Evolutionary conservation across 1,140 invertebrate genomes (phyloP).

Genomic region (Dolichoris vasculosae): DNA sequence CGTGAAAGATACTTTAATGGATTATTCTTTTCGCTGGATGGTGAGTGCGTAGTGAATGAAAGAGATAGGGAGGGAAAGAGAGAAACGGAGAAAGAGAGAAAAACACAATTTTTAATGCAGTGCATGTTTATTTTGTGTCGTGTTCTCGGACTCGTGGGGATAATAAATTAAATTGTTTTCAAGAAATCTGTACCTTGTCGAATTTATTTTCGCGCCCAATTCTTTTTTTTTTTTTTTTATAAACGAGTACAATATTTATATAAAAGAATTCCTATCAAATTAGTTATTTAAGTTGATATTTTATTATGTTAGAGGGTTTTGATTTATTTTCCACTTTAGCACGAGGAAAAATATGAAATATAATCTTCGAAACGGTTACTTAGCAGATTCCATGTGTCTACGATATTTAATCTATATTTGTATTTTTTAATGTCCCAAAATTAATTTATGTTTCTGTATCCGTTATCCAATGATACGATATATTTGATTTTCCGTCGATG

Average conservation of each 20-base stretch:
- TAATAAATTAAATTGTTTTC: constrained; percentile 42
- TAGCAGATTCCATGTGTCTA: too few relatives aligned
- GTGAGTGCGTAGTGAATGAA: constrained; percentile 7
- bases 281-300: background rate
- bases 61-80: background rate
- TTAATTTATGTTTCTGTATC: background rate
- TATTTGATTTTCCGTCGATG: too few relatives aligned
- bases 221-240: background rate
- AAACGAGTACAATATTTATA: background rate
- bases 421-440: too few relatives aligned
- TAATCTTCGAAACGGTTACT: too few relatives aligned
- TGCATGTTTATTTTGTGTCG: constrained; percentile 35
- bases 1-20: constrained; percentile 50
- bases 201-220: constrained; percentile 5
- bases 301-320: background rate
- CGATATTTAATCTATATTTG: too few relatives aligned
- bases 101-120: constrained; percentile 28
- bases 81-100: background rate
- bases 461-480: background rate
- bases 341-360: too few relatives aligned
- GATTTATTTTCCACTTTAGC: background rate
- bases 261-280: background rate
- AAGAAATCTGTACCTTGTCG: constrained; percentile 12
- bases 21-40: constrained; percentile 41
- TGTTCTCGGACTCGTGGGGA: background rate